A percentile compares a stretch with the other conserved stretches of the same genome.
phyloP scores from a whole-genome alignment of 2,888 invertebrate species.

The Rhopalosiphum nymphaeae region DNA sequence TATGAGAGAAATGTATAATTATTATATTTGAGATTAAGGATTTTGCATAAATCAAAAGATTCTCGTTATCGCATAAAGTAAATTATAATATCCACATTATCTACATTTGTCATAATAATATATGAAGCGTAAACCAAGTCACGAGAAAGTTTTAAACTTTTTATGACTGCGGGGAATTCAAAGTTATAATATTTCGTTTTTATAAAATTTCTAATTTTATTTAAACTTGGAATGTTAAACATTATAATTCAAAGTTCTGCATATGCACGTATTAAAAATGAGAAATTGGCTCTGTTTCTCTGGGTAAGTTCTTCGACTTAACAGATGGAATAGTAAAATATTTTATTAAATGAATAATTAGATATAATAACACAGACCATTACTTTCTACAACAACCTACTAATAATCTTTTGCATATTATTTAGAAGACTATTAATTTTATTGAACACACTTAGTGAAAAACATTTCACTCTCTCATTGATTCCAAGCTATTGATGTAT shows the following conservation, averaged over 20 bases:
- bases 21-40: conserved; percentile 31
- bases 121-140: not conserved
- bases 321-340: not conserved
- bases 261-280: not conserved
- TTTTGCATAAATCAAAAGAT: conserved; percentile 59
- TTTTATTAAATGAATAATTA: not conserved
- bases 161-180: conserved; percentile 47
- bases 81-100: conserved; percentile 37
- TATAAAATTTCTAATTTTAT: conserved; percentile 34
- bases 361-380: not conserved
- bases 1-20: not conserved
- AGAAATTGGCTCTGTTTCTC: not conserved
- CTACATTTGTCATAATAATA: conserved; percentile 41
- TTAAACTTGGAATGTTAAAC: conserved; percentile 32
- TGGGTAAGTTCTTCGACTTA: not conserved
- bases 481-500: not conserved
- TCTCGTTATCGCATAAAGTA: conserved; percentile 26
- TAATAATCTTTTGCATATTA: not conserved
- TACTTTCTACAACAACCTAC: not conserved
- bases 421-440: not conserved
- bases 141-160: conserved; percentile 53
- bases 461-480: not conserved
- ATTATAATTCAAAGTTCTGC: conserved; percentile 31
- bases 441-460: too few species aligned
- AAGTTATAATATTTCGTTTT: conserved; percentile 31